Evolutionary conservation across 2,113 vertebrate genomes (phyloP), one percentile per base, ranked within the genome.

Genomic region (Sylvia atricapilla): DNA sequence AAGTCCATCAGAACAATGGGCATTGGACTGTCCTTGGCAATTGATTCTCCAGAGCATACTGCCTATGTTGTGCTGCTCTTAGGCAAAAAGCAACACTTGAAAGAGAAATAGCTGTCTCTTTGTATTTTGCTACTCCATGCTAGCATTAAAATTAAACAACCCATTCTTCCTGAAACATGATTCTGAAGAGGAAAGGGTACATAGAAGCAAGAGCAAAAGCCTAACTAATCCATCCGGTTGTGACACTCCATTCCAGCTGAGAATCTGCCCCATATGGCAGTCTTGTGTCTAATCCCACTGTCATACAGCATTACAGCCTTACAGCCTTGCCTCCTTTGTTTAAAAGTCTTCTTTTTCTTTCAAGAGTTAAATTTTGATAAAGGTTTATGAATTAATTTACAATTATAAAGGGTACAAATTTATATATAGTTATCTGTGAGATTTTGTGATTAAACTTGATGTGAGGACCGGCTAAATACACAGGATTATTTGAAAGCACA

Each of bases 91-190:
- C 73, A 93, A 44, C 89, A 95, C 70, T 95, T 76, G 87, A 93
- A 95, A 89, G 60, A 91, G 81, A 79, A 95, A 96, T 96, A 94
- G 83, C 62, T 77, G 46, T 62, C 41, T 44, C 84, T 89, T 96
- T 94, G 70, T 89, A 59, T 74, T 95, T 93, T 87, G 59, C 43
- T 87, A 56, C 66, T 72, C 14, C 60, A 55, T 39, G 28, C 24
- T 72, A 78, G 56, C 39, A 58, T 89, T 84, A 94, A 92, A 93
- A 93, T 89, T 75, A 84, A 95, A 49, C 68, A 80, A 89, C 39
- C 25, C 73, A 68, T 92, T 95, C 90, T 92, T 73, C 56, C 33
- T 60, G 41, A 82, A 59, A 35, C 15, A n/a, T 31, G 31, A 47
- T 44, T 68, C 77, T 91, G 79, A 92, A 93, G 77, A 64, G 44